These are phyloP conservation scores for Microcebus murinus DNA, from an alignment of 2,113 vertebrate species.

Conservation along the genomic window DNA sequence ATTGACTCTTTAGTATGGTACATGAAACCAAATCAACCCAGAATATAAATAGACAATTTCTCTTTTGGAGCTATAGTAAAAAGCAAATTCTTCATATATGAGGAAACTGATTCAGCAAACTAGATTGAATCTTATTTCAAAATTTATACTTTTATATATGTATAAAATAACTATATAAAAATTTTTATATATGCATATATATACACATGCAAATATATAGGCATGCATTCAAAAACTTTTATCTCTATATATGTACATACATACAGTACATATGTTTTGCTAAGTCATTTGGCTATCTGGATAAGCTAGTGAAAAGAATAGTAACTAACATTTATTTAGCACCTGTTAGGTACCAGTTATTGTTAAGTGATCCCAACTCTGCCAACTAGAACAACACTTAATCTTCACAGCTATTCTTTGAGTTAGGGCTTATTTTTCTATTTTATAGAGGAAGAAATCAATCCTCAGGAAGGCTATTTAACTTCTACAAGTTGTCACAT, in stretches of 20 bases:
- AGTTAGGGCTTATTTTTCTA: not conserved
- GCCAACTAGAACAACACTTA: not conserved
- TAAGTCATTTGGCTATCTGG: not conserved
- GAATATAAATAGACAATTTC: constrained; percentile 58
- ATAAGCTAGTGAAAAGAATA: not conserved
- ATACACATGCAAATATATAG: not conserved
- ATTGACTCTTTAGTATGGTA: constrained; percentile 53
- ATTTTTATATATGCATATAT: not conserved
- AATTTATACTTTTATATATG: constrained; percentile 8
- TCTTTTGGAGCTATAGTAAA: constrained; percentile 34
- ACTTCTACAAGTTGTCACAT: not conserved
- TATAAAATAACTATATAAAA: constrained; percentile 1
- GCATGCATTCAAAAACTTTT: not conserved
- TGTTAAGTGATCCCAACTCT: constrained; percentile 17
- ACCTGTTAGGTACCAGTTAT: not conserved
- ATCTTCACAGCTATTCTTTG: not conserved
- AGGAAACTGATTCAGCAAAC: constrained; percentile 26
- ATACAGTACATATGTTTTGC: not conserved
- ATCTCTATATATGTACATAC: not conserved
- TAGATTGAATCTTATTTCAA: constrained; percentile 4
- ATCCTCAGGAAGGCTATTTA: not conserved
- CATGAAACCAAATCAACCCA: constrained; percentile 56
- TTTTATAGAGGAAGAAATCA: not conserved
- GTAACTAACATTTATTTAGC: not conserved
- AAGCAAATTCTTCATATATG: constrained; percentile 26